phyloP scores from a whole-genome alignment of 92 coral and sea anemone species.

The Epizoanthus scotinus region DNA sequence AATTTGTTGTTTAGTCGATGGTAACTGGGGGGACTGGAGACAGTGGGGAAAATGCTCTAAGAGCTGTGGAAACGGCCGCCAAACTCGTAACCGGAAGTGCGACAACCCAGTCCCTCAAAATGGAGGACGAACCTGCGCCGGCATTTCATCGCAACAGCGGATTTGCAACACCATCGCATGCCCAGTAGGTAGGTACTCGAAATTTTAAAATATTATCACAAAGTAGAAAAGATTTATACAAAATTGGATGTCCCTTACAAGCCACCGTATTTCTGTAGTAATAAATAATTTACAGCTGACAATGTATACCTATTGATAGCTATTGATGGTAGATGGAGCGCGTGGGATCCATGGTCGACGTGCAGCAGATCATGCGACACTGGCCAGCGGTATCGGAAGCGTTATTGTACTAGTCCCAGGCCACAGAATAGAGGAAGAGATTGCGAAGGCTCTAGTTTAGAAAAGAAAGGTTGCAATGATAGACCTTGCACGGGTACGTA shows the following conservation, averaged over 20 bases:
- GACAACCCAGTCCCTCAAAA: constrained; percentile 48
- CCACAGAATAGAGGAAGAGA: neutral
- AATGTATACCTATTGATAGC: neutral
- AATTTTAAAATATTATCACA: too few species aligned
- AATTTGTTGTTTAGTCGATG: neutral
- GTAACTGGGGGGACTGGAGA: constrained; percentile 46
- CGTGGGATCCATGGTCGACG: constrained; percentile 4
- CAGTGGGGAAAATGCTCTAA: constrained; percentile 20
- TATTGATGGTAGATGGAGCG: constrained; percentile 9
- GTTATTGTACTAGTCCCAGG: neutral
- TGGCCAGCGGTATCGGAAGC: constrained; percentile 1
- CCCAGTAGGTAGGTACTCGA: constrained; percentile 6
- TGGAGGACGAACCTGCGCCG: constrained; percentile 42
- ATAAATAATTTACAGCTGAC: too few species aligned
- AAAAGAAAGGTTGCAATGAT: neutral
- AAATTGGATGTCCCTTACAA: too few species aligned
- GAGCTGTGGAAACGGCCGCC: constrained; percentile 43
- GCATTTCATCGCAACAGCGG: constrained; percentile 22
- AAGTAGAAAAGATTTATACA: too few species aligned
- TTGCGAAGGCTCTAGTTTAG: neutral
- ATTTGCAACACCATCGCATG: constrained; percentile 31
- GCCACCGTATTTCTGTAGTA: too few species aligned
- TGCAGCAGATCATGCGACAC: constrained; percentile 2
- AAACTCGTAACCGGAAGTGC: constrained; percentile 37
- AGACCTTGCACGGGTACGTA: neutral